Percentiles rank a stretch among this genome's conserved stretches.
phyloP scores from a whole-genome alignment of 2,888 invertebrate genomes.

The Aporophyla nigra region DNA sequence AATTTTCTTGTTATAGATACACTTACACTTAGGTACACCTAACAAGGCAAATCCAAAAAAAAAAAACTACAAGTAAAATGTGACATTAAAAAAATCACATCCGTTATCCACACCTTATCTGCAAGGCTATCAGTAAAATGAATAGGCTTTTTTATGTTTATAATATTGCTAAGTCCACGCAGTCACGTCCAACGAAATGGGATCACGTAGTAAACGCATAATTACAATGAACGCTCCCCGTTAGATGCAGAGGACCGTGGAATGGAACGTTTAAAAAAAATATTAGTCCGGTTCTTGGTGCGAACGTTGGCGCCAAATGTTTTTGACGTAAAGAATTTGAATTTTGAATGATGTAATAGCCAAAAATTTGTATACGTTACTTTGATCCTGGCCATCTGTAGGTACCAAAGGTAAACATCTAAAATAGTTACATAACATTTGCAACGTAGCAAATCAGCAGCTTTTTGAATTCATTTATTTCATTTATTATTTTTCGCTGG shows the following conservation, averaged over 20 bases:
- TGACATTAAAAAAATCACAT: conserved; percentile 42
- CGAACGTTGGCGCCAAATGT: conserved; percentile 59
- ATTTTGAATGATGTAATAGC: background rate
- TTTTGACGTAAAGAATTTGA: conserved; percentile 20
- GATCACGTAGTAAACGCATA: conserved; percentile 87
- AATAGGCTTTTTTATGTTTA: conserved; percentile 72
- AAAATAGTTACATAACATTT: background rate
- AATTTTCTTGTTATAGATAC: too few species aligned
- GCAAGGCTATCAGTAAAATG: conserved; percentile 64
- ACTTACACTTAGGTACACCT: too few species aligned
- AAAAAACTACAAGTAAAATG: conserved; percentile 5
- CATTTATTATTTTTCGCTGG: background rate
- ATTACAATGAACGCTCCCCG: conserved; percentile 81
- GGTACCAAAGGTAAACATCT: background rate
- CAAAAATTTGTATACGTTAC: background rate
- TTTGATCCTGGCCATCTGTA: background rate
- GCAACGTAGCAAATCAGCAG: background rate
- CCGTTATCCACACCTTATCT: conserved; percentile 65
- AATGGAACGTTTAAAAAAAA: conserved; percentile 66
- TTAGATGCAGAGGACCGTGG: conserved; percentile 75
- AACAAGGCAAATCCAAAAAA: background rate
- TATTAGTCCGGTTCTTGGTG: conserved; percentile 44
- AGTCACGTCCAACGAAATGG: conserved; percentile 86
- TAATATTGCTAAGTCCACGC: conserved; percentile 75
- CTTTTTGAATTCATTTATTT: too few species aligned